These are phyloP conservation scores for Drosophila leontia DNA, from an alignment of 1,140 invertebrate species.

Conservation along the genomic window DNA sequence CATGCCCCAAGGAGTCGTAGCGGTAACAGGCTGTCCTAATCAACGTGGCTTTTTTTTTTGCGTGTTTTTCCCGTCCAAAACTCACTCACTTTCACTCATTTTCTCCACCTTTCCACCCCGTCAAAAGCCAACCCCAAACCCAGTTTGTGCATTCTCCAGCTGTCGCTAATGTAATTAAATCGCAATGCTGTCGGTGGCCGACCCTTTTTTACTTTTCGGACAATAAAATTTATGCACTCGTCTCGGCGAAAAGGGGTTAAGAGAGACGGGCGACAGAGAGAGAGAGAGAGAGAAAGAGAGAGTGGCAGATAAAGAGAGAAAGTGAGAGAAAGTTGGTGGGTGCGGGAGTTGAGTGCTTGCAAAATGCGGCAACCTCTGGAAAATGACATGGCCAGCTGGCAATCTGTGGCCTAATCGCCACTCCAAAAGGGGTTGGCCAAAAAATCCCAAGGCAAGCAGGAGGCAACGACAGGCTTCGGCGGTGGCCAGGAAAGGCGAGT, in stretches of 20 bases:
- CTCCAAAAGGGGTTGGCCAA: slow-evolving; percentile 5
- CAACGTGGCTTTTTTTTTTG: slow-evolving; percentile 43
- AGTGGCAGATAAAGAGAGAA: background rate
- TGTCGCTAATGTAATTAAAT: slow-evolving; percentile 77
- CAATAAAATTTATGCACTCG: slow-evolving; percentile 79
- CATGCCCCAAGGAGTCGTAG: slow-evolving; percentile 75
- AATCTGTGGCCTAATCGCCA: slow-evolving; percentile 72
- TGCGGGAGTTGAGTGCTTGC: slow-evolving; percentile 3
- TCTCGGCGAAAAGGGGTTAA: slow-evolving; percentile 11
- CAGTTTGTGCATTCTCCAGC: slow-evolving; percentile 47
- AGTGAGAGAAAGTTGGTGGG: background rate
- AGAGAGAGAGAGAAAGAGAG: background rate
- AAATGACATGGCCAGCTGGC: slow-evolving; percentile 72
- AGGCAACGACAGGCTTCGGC: too few species aligned
- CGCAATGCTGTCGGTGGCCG: slow-evolving; percentile 60
- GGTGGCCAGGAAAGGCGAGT: background rate
- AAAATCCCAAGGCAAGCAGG: background rate
- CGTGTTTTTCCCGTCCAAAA: slow-evolving; percentile 7
- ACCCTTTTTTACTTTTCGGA: slow-evolving; percentile 54
- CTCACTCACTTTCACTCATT: background rate
- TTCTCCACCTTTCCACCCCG: background rate
- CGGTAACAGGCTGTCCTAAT: slow-evolving; percentile 49
- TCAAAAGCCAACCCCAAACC: slow-evolving; percentile 9
- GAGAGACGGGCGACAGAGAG: background rate
- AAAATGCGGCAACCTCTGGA: slow-evolving; percentile 32